phyloP scores from a whole-genome alignment of 2,797 vertebrate species.

The Pseudochirops cupreus region DNA sequence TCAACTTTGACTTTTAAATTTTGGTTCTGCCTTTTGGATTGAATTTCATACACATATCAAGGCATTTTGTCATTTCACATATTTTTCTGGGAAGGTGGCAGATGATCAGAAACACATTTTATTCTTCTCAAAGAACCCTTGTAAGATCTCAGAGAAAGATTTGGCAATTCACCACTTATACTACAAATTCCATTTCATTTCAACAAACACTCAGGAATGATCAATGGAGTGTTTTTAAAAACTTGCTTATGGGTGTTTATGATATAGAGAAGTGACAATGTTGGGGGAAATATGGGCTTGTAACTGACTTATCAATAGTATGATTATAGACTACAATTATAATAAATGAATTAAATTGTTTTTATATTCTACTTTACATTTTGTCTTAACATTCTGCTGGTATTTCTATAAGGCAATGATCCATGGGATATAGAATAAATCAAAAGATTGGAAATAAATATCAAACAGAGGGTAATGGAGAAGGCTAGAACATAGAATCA shows the following conservation, averaged over 20 bases:
- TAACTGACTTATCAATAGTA: neutral
- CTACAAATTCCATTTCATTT: neutral
- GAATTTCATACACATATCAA: neutral
- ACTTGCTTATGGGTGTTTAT: neutral
- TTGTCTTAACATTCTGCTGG: neutral
- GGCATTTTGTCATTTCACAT: neutral
- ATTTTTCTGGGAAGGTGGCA: neutral
- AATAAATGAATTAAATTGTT: neutral
- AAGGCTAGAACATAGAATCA: neutral
- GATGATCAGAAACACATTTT: neutral
- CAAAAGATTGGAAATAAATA: neutral
- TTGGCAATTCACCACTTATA: neutral
- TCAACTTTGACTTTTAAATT: neutral
- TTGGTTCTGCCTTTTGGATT: neutral
- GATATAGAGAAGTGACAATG: neutral
- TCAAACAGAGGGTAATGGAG: neutral
- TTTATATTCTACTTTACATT: neutral
- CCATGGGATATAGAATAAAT: neutral
- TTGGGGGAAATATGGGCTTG: neutral
- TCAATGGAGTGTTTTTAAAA: neutral
- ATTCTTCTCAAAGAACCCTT: neutral
- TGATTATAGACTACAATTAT: neutral
- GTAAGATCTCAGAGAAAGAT: neutral
- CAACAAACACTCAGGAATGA: neutral
- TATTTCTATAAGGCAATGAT: neutral